phyloP scores from a whole-genome alignment of 2,797 vertebrate genomes.

The Tamandua tetradactyla region DNA sequence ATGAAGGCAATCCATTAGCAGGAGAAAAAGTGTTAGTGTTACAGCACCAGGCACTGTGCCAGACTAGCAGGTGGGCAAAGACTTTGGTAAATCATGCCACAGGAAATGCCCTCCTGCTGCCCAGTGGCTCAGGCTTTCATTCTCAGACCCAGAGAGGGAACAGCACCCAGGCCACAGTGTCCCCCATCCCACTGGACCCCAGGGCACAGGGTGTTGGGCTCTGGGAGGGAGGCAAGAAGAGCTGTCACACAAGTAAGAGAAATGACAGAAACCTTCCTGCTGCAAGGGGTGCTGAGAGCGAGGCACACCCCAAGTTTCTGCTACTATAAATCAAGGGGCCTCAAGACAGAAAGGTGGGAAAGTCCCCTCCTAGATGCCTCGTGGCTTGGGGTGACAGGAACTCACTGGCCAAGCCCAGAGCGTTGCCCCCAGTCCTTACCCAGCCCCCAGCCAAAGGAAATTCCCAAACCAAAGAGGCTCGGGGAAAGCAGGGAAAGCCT shows the following conservation, averaged over 20 bases:
- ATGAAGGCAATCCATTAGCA: background rate
- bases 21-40: background rate
- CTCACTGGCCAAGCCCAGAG: background rate
- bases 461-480: background rate
- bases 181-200: background rate
- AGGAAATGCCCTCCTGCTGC: background rate
- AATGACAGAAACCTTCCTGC: conserved; percentile 73
- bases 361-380: conserved; percentile 17
- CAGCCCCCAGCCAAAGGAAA: background rate
- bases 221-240: conserved; percentile 48
- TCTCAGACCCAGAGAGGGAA: background rate
- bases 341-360: background rate
- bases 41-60: background rate
- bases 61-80: background rate
- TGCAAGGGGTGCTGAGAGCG: background rate
- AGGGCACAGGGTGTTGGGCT: background rate
- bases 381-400: conserved; percentile 39
- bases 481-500: background rate
- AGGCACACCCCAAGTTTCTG: conserved; percentile 73
- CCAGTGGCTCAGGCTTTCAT: background rate
- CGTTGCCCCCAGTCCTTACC: background rate
- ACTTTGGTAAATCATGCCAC: background rate
- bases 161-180: background rate
- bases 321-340: conserved; percentile 68
- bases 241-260: conserved; percentile 69